A percentile compares a stretch with the other conserved stretches of the same genome.
Evolutionary conservation across 2,113 vertebrate genomes (phyloP).

Genomic region (Tylochromis polylepis): DNA sequence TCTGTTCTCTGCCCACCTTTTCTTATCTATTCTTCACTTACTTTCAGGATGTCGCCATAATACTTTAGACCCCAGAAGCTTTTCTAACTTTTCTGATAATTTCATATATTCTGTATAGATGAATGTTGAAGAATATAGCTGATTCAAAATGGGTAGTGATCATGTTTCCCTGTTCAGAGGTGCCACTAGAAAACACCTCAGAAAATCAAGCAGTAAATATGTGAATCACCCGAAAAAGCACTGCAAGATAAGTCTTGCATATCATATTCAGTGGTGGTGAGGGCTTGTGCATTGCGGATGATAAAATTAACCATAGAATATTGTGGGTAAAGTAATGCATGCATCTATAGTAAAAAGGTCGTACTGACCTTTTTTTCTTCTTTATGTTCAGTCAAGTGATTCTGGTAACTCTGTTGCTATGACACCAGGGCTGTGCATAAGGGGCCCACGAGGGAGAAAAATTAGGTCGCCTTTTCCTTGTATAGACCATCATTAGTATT

Average conservation of each 20-base stretch:
- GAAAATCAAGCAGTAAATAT: not conserved
- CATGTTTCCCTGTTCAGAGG: not conserved
- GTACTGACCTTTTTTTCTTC: not conserved
- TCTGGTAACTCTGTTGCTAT: slow-evolving; percentile 34
- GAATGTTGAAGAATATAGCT: not conserved
- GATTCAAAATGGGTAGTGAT: not conserved
- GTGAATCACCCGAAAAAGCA: not conserved
- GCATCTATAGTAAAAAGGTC: not conserved
- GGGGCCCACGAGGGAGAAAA: not conserved
- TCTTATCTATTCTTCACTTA: not conserved
- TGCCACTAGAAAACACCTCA: not conserved
- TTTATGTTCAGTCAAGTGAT: not conserved
- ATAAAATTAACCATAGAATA: not conserved
- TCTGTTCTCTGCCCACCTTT: not conserved
- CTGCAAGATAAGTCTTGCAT: not conserved
- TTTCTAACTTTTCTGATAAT: not conserved
- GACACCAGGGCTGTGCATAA: not conserved
- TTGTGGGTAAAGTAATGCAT: not conserved
- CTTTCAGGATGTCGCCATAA: not conserved
- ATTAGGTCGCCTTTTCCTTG: not conserved
- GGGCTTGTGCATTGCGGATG: not conserved
- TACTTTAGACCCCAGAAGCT: not conserved
- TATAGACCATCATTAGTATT: not conserved
- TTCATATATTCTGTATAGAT: rapidly evolving
- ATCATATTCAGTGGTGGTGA: not conserved